These are phyloP conservation scores for Holacanthella duospinosa DNA, from an alignment of 2,888 invertebrate species.

Conservation along the genomic window DNA sequence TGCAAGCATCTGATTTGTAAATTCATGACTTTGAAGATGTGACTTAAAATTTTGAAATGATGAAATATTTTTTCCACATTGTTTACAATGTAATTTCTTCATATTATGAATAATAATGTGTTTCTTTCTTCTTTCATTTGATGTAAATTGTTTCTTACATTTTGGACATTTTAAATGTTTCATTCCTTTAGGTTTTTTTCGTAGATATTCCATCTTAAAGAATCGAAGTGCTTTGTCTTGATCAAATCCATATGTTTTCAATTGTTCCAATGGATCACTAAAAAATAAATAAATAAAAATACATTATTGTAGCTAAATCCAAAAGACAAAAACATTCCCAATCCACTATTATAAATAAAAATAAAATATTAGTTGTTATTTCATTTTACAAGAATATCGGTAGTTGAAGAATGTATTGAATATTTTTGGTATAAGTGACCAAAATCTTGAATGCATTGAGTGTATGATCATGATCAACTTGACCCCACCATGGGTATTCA, in stretches of 20 bases:
- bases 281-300: not conserved
- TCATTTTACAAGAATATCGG: constrained; percentile 19
- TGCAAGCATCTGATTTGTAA: not conserved
- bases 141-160: constrained; percentile 10
- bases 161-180: constrained; percentile 10
- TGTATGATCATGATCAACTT: constrained; percentile 10
- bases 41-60: not conserved
- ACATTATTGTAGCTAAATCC: not conserved
- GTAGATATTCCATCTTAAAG: not conserved
- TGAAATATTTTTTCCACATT: not conserved
- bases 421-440: constrained; percentile 18
- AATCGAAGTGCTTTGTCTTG: not conserved
- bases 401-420: constrained; percentile 21
- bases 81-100: not conserved
- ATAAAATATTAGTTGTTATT: not conserved
- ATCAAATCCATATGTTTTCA: constrained; percentile 13
- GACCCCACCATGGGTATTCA: constrained; percentile 19
- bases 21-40: constrained; percentile 1
- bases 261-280: constrained; percentile 20
- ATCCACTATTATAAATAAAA: not conserved
- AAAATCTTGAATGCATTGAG: constrained; percentile 11
- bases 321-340: too few species aligned
- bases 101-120: not conserved
- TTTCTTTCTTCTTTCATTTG: not conserved
- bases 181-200: not conserved